Base-by-base conservation (phyloP, 2,797 vertebrate species). In the Oceanodroma leucorhoa region DNA sequence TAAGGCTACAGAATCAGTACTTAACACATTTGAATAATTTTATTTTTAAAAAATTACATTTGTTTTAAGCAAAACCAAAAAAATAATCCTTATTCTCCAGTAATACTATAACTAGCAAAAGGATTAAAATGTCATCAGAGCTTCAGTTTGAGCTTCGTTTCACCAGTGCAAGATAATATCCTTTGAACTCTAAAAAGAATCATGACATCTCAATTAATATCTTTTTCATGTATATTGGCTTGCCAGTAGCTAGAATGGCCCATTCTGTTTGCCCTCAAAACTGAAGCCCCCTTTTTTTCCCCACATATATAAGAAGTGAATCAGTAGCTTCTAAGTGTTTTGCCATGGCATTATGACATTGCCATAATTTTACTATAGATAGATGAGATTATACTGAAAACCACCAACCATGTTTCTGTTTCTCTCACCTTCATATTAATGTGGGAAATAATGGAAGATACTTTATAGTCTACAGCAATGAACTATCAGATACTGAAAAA, bases 171-270 rank as follows among this genome's bases (percentile, higher is more conserved):
- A 95, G 76, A 97, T 83, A 94, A 89, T 84, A 82, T 93, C 86
- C 84, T 94, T 87, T 96, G 90, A 97, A 97, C 58, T 84, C 85
- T 86, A 93, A 97, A 97, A 88, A 90, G 79, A 92, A 96, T 91
- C 2, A 87, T 79, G 87, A 93, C 80, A 95, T 96, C 96, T 96
- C 91, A 95, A 58, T 96, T 95, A 85, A 89, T 90, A 58, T 83
- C 12, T 91, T 95, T 80, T 95, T 80, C n/a, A 36, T 38, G 50
- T 50, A 20, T 34, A 10, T 79, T 65, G 45, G 24, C 62, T 55
- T 84, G 41, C 43, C 58, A 62, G 38, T 75, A 75, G 38, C 36
- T 90, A 86, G 41, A 90, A 77, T 19, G 8, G 16, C 5, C 61
- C 21, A 1, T 34, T 87, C 72, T 70, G 18, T 72, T 73, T 89